A percentile compares a stretch with the other conserved stretches of the same genome.
phyloP scores from a whole-genome alignment of 2,113 vertebrate species.

The Petroica traversi region DNA sequence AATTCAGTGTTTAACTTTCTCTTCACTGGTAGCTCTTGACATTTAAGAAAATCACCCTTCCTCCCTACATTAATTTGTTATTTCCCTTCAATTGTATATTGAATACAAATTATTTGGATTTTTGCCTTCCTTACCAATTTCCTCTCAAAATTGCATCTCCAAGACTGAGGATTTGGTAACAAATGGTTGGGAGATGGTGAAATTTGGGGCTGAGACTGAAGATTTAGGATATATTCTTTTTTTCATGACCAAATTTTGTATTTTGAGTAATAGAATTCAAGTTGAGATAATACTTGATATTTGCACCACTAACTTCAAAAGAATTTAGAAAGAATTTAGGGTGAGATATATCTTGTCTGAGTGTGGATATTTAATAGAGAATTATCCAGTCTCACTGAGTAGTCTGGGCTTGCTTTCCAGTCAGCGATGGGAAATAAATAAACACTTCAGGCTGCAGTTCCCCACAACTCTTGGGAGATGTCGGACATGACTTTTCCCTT shows the following conservation, averaged over 20 bases:
- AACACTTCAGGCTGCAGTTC: background rate
- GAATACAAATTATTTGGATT: constrained; percentile 25
- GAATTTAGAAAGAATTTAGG: background rate
- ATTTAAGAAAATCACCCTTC: constrained; percentile 32
- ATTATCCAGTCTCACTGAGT: background rate
- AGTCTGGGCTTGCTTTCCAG: background rate
- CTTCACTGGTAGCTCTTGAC: constrained; percentile 35
- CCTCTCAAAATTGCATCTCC: background rate
- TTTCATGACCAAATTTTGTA: background rate
- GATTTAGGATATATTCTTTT: background rate
- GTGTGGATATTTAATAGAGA: background rate
- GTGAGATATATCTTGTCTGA: background rate
- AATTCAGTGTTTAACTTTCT: constrained; percentile 55
- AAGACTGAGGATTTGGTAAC: background rate
- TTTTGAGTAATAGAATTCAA: background rate
- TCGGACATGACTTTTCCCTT: background rate
- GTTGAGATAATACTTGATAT: background rate
- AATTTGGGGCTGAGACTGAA: background rate
- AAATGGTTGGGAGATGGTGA: background rate
- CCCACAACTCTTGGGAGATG: background rate
- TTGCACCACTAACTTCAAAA: background rate
- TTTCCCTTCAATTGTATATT: background rate
- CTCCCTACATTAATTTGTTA: constrained; percentile 18
- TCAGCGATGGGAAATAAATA: background rate
- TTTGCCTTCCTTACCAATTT: background rate